phyloP scores from a whole-genome alignment of 64 coral and sea anemone species.

The Montipora foliosa region DNA sequence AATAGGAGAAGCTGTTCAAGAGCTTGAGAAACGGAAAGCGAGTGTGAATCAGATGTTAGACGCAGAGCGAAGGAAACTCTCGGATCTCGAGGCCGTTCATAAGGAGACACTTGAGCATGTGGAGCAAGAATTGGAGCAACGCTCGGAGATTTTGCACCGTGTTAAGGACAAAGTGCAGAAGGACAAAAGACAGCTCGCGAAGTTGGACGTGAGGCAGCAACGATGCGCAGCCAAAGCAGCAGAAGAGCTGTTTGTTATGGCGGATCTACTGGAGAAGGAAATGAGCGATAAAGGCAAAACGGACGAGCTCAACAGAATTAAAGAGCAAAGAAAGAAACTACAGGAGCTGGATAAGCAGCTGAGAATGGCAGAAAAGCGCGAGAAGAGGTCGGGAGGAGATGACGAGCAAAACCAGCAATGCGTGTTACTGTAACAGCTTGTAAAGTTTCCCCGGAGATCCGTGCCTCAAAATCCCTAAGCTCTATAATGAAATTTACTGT shows the following conservation, averaged over 20 bases:
- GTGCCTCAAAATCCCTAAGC: background rate
- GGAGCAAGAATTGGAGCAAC: slow-evolving; percentile 85
- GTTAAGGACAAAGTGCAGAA: slow-evolving; percentile 97
- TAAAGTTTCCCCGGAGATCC: background rate
- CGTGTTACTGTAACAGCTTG: background rate
- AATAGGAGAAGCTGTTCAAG: slow-evolving; percentile 93
- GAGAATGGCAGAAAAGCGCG: slow-evolving; percentile 84
- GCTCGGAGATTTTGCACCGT: slow-evolving; percentile 92
- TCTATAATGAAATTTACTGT: background rate
- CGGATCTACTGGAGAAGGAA: slow-evolving; percentile 94
- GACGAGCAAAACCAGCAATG: slow-evolving; percentile 81
- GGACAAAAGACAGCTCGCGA: slow-evolving; percentile 90
- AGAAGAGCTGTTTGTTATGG: slow-evolving; percentile 97
- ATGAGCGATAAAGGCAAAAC: slow-evolving; percentile 97
- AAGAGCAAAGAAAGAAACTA: slow-evolving; percentile 91
- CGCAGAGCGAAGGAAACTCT: slow-evolving; percentile 77
- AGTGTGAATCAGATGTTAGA: slow-evolving; percentile 87
- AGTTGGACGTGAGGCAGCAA: slow-evolving; percentile 96
- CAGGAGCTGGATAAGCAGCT: slow-evolving; percentile 96
- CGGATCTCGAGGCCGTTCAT: slow-evolving; percentile 88
- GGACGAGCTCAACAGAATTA: slow-evolving; percentile 92
- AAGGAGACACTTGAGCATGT: slow-evolving; percentile 96
- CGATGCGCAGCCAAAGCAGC: slow-evolving; percentile 91
- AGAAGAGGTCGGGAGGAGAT: slow-evolving; percentile 72
- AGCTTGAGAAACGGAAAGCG: slow-evolving; percentile 86